Evolutionary conservation across 2,113 vertebrate species (phyloP), one percentile per base, ranked within the genome.

Genomic region (Sphaerodactylus townsendi): DNA sequence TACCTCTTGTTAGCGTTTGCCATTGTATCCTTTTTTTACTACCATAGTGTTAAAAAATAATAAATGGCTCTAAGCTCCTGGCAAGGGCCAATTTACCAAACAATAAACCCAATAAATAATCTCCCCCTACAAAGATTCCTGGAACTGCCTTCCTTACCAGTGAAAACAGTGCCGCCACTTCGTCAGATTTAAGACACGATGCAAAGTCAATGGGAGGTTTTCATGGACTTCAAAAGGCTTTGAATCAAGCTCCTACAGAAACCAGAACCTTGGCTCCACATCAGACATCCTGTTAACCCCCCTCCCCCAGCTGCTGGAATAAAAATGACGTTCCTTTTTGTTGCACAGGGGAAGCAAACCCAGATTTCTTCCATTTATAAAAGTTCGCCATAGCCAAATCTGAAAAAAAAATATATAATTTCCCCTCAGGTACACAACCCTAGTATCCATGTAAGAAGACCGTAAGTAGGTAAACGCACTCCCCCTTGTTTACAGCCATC

Each of bases 21-120:
- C 10, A 10, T 65, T 93, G 78, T 79, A 59, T 72, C 71, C 2
- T 56, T 83, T 77, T 65, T 65, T 89, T 85, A 79, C 3, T 82
- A 65, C 85, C 81, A 89, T 14, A 17, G 7, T 84, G 46, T 37
- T 84, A 46, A 83, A n/a, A 56, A 69, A 88, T 89, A 79, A 64
- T 13, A 78, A 78, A 85, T 79, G 76, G 23, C 8, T 87, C 81
- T 77, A 92, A 91, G 77, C 2, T 35, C 39, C 15, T 33, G 50
- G 23, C 50, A 30, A 68, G 2, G 91, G 87, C 37, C 62, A 81
- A 75, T 3, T 65, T 33, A 39, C 75, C 21, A 25, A 35, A 72
- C 66, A 91, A 69, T 81, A 89, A 84, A 69, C 15, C 71, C 82
- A 44, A 65, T 86, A 91, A 65, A 89, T 19, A 62, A 69, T 14